Base-by-base conservation (phyloP, 2,888 invertebrate species). In the Aelia acuminata region DNA sequence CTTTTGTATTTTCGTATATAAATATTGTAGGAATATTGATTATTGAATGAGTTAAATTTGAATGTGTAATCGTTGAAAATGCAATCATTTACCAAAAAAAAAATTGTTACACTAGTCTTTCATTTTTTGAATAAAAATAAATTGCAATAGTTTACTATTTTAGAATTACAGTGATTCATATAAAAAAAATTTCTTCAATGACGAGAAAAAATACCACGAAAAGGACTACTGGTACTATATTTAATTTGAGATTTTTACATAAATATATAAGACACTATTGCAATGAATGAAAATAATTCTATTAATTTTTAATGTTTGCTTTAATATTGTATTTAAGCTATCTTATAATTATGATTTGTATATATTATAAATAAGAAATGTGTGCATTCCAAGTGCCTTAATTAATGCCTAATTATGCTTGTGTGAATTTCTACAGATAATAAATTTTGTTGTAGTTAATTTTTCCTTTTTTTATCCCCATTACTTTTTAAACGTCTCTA, bases 381-480 rank as follows among this genome's bases (percentile, higher is more conserved):
- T 53, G 85, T 85, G 85, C 85, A 85, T 85, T 85, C 85, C 85
- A 50, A 53, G 85, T 85, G 85, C 85, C 85, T 85, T 85, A 85
- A 53, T n/a, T 35, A 80, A 80, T 80, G 80, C 80, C 80, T 80
- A n/a, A 80, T 80, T 80, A 13, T 43, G 80, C 80, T 80, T 43
- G 11, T 80, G 80, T 80, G 39, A 47, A 47, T n/a, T 47, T 80
- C 43, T 80, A 80, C 43, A 80, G 43, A 80, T 80, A 80, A 80
- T 80, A 80, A 80, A 80, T 47, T 75, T 47, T 80, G 80, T 80
- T 43, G n/a, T 43, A 47, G 80, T 80, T 80, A 43, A 26, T 80
- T 43, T 11, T 80, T 43, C 7, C 43, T 10, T 43, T 10, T 7
- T 43, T 43, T 43, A 7, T n/a, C n/a, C n/a, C n/a, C n/a, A n/a